Conservation (phyloP, 2,797 vertebrate genomes). For the Strix occidentalis region DNA sequence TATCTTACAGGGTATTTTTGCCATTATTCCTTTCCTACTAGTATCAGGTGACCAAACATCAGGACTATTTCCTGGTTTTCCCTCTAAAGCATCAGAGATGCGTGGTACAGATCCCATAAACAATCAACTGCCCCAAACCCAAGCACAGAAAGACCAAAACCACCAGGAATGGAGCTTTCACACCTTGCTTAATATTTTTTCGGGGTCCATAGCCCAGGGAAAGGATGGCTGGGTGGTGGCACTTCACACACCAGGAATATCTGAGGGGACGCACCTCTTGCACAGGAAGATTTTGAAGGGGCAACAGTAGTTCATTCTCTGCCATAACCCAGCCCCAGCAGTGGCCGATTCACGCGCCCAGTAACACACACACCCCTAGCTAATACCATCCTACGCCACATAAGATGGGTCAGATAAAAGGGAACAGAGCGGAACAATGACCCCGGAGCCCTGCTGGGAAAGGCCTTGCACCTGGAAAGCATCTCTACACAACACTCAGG, state of each 20-base stretch:
- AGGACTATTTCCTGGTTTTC: background rate
- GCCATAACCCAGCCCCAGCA: background rate
- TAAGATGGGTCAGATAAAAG: background rate
- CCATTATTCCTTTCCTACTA: background rate
- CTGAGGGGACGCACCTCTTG: fast-evolving
- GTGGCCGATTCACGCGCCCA: fast-evolving
- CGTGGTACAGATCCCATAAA: fast-evolving
- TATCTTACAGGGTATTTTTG: background rate
- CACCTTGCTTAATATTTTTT: too few species aligned
- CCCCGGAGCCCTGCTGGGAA: background rate
- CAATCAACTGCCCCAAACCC: background rate
- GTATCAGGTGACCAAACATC: background rate
- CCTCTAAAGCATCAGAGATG: background rate
- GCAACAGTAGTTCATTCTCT: background rate
- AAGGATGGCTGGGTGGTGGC: background rate
- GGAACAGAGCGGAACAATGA: fast-evolving
- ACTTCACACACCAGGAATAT: too few species aligned
- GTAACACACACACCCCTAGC: fast-evolving
- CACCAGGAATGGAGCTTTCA: background rate
- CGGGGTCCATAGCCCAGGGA: fast-evolving
- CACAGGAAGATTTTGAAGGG: background rate
- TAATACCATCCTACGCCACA: fast-evolving
- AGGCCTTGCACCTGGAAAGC: background rate
- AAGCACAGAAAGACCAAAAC: background rate
- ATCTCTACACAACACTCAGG: fast-evolving